Percentiles rank a stretch among this genome's conserved stretches.
Conservation (phyloP, 2,113 vertebrate genomes). For the Gambusia affinis region DNA sequence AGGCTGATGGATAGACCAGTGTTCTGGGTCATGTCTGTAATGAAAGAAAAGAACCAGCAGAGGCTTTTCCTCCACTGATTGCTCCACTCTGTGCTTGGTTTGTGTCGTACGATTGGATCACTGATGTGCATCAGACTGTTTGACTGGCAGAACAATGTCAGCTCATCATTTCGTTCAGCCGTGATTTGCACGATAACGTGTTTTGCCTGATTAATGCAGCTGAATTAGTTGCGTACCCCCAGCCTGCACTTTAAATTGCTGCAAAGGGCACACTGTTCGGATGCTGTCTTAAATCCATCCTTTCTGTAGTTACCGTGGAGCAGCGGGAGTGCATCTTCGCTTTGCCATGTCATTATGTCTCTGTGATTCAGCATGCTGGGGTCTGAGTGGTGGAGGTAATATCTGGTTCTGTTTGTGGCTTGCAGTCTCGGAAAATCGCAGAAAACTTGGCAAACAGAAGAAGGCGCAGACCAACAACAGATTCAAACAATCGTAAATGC, state of each 20-base stretch:
- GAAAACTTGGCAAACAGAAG: constrained; percentile 33
- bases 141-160: constrained; percentile 45
- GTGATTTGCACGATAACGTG: constrained; percentile 37
- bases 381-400: constrained; percentile 57
- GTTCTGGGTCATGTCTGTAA: constrained; percentile 56
- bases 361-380: constrained; percentile 45
- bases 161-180: constrained; percentile 29
- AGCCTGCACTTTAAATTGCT: constrained; percentile 29
- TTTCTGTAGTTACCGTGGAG: constrained; percentile 62
- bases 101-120: constrained; percentile 42
- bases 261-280: constrained; percentile 49
- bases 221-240: constrained; percentile 48
- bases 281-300: constrained; percentile 39
- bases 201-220: constrained; percentile 52
- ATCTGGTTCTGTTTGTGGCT: constrained; percentile 59
- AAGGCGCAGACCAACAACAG: constrained; percentile 51
- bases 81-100: constrained; percentile 27
- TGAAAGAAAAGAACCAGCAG: constrained; percentile 27
- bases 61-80: constrained; percentile 41
- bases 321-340: constrained; percentile 51
- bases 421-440: constrained; percentile 46
- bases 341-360: constrained; percentile 56
- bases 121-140: constrained; percentile 36
- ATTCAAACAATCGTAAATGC: constrained; percentile 69
- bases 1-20: constrained; percentile 54